These are phyloP conservation scores for Cancer borealis DNA, from an alignment of 2,888 invertebrate genomes.

Conservation along the genomic window DNA sequence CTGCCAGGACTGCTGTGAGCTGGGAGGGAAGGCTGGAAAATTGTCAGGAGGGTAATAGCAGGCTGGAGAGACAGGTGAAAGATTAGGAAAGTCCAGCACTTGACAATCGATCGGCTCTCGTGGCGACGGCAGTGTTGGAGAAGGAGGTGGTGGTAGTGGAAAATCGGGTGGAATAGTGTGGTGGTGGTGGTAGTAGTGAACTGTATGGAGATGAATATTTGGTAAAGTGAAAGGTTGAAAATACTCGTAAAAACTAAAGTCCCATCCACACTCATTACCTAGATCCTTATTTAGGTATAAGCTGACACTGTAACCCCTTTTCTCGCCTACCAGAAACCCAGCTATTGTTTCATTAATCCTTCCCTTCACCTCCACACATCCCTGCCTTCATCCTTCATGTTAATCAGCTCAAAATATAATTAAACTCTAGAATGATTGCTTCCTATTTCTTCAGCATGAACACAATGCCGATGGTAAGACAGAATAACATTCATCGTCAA, in stretches of 20 bases:
- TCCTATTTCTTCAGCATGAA: neutral
- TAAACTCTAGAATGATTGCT: neutral
- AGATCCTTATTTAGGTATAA: neutral
- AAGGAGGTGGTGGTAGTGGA: neutral
- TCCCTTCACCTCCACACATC: neutral
- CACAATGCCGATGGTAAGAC: neutral
- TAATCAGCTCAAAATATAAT: neutral
- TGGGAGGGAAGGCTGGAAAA: neutral
- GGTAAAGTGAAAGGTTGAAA: neutral
- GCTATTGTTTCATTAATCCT: neutral
- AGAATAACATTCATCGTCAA: neutral
- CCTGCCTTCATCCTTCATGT: neutral
- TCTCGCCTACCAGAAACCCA: neutral
- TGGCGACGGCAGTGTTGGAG: neutral
- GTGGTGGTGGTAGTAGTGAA: neutral
- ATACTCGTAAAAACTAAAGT: neutral
- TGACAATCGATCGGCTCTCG: conserved; percentile 23
- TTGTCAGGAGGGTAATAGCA: neutral
- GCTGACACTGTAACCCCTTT: neutral
- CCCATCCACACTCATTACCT: neutral
- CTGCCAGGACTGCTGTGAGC: neutral
- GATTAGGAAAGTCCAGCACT: conserved; percentile 29
- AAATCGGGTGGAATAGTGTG: neutral
- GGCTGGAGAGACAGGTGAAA: neutral
- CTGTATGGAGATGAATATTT: no score